A percentile compares a stretch with the other conserved stretches of the same genome.
Conservation (phyloP, 2,888 invertebrate species). For the Frankliniella fusca region DNA sequence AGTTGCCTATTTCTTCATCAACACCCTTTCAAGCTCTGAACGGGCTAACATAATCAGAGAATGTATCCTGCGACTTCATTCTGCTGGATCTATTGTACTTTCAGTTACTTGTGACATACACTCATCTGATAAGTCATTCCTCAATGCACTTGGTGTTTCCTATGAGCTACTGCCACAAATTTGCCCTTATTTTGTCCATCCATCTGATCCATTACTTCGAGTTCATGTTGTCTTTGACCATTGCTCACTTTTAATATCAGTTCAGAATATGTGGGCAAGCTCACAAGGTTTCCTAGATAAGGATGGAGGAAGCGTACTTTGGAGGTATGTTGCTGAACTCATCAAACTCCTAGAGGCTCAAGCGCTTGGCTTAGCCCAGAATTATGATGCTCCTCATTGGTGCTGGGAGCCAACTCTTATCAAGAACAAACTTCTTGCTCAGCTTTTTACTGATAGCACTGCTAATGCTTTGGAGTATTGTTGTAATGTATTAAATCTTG, state of each 20-base stretch:
- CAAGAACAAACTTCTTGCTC: not conserved
- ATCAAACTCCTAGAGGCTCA: not conserved
- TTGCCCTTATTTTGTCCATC: not conserved
- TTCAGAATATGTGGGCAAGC: constrained; percentile 14
- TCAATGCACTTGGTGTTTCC: not conserved
- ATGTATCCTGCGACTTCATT: not conserved
- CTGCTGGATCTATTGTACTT: not conserved
- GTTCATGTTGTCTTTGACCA: not conserved
- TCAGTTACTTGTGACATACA: not conserved
- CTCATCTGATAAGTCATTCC: not conserved
- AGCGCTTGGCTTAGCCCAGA: not conserved
- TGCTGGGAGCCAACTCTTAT: not conserved
- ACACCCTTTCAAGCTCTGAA: not conserved
- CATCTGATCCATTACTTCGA: not conserved
- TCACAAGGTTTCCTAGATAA: not conserved
- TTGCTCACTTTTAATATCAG: not conserved
- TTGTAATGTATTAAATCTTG: not conserved
- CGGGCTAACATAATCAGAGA: not conserved
- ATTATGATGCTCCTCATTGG: not conserved
- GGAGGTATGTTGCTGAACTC: not conserved
- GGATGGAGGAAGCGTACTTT: not conserved
- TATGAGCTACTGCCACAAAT: not conserved
- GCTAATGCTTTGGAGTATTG: not conserved
- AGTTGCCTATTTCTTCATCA: not conserved
- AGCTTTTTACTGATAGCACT: not conserved